Evolutionary conservation across 2,113 vertebrate species (phyloP).

Genomic region (Psittacara wagleri): DNA sequence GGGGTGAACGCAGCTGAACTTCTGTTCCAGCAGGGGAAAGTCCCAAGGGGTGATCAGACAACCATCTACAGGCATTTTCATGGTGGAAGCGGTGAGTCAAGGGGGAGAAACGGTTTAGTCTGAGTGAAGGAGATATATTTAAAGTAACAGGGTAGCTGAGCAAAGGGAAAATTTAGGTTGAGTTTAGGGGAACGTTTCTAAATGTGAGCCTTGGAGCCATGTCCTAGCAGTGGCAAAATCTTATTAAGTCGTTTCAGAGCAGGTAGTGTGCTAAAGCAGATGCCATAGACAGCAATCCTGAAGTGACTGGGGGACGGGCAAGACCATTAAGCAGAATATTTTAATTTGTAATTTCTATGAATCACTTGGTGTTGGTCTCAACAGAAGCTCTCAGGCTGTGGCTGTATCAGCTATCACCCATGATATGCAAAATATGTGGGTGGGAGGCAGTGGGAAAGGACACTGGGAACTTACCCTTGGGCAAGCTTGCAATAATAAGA

Average conservation of each 20-base stretch:
- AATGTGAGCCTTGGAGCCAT: background rate
- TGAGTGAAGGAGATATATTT: slow-evolving; percentile 1
- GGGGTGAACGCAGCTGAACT: background rate
- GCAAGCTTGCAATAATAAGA: slow-evolving; percentile 35
- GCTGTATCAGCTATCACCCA: background rate
- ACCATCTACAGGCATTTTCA: slow-evolving; percentile 10
- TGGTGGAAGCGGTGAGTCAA: background rate
- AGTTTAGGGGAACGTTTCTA: slow-evolving; percentile 9
- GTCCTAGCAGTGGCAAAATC: background rate
- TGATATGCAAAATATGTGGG: slow-evolving; percentile 45
- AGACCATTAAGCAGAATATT: slow-evolving; percentile 10
- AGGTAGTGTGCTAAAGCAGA: background rate
- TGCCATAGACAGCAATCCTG: background rate
- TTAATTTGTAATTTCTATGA: slow-evolving; percentile 43
- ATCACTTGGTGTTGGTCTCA: slow-evolving; percentile 19
- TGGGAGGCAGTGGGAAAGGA: slow-evolving; percentile 44
- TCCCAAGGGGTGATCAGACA: slow-evolving; percentile 20
- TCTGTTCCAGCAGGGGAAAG: background rate
- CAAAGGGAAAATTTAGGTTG: slow-evolving; percentile 21
- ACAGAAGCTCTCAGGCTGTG: slow-evolving; percentile 13
- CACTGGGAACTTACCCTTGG: slow-evolving; percentile 43
- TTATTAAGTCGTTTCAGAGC: background rate
- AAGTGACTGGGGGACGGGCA: slow-evolving; percentile 1
- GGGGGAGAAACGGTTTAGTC: slow-evolving; percentile 15
- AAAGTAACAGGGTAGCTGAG: slow-evolving; percentile 16